Base-by-base conservation (phyloP, 2,797 vertebrate species). In the Poeciliopsis gracilis region DNA sequence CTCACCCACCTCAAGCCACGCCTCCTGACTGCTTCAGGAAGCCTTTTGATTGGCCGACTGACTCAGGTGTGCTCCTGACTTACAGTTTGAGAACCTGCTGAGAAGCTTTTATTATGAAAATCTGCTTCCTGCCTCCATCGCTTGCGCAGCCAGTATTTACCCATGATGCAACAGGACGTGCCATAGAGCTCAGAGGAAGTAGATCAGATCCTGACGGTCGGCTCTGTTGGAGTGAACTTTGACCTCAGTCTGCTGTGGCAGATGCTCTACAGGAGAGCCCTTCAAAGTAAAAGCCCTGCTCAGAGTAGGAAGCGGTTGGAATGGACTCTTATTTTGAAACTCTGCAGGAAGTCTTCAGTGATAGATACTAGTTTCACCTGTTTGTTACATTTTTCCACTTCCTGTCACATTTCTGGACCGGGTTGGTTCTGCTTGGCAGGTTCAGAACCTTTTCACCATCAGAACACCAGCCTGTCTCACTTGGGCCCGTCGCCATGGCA, bases 101-200 rank as follows among this genome's bases (percentile, higher is more conserved):
- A 74, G 28, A 72, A 11, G 43, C 76, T 53, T 36, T 36, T 75
- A 23, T 76, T 53, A 6, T 85, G 77, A 73, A 33, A 75, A 45
- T 73, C 47, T 71, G 47, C 53, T 76, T 53, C 70, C 78, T 80
- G 79, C 79, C 59, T 77, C 83, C 46, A 72, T 82, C 2, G 67
- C 67, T 46, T 45, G 67, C 41, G 3, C 70, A 75, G 70, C 66
- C 69, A 87, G 47, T 89, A 87, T 89, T 86, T 89, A 90, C 82
- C 87, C 79, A 87, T 20, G 78, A 87, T 90, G 81, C 87, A 89
- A 87, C 70, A 85, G 82, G 75, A 84, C 77, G 79, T 86, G 85
- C 84, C 87, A 88, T 89, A 33, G 78, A 80, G 69, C 25, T 41
- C 41, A 12, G 61, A 47, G 7, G 49, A 73, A 73, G 23, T 4